These are phyloP conservation scores for Camarhynchus parvulus DNA, from an alignment of 2,113 vertebrate species.

Conservation along the genomic window DNA sequence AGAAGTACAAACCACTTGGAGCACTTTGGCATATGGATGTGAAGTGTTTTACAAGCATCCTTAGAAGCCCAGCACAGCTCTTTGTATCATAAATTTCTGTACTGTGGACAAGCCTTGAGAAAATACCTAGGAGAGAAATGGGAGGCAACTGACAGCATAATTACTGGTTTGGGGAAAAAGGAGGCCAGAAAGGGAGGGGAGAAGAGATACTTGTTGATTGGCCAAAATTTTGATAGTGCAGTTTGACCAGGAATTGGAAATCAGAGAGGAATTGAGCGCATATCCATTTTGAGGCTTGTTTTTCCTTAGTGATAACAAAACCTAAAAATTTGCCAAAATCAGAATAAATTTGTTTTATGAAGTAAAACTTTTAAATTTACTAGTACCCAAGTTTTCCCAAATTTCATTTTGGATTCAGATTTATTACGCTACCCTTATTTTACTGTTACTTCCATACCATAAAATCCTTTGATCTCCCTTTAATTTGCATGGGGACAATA, in stretches of 20 bases:
- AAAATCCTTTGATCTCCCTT: neutral
- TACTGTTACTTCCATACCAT: neutral
- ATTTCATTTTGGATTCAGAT: neutral
- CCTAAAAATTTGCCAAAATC: neutral
- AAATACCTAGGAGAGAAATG: conserved; percentile 16
- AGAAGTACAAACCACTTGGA: conserved; percentile 62
- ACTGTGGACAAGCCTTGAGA: conserved; percentile 22
- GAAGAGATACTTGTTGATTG: neutral
- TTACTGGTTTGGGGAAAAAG: neutral
- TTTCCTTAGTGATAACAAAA: neutral
- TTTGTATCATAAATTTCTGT: conserved; percentile 51
- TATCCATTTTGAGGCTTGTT: neutral
- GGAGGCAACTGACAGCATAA: neutral
- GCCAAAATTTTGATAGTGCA: neutral
- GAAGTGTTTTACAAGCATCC: conserved; percentile 69
- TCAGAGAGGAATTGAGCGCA: neutral
- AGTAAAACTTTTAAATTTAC: neutral
- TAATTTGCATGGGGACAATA: neutral
- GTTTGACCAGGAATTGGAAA: neutral
- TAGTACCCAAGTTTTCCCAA: neutral
- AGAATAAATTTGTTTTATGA: neutral
- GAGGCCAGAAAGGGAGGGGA: neutral
- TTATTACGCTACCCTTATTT: neutral
- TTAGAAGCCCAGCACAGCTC: conserved; percentile 33
- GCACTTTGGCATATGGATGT: conserved; percentile 63